Evolutionary conservation across 2,888 invertebrate species (phyloP), one percentile per base, ranked within the genome.

Genomic region (Stratiomys singularior): DNA sequence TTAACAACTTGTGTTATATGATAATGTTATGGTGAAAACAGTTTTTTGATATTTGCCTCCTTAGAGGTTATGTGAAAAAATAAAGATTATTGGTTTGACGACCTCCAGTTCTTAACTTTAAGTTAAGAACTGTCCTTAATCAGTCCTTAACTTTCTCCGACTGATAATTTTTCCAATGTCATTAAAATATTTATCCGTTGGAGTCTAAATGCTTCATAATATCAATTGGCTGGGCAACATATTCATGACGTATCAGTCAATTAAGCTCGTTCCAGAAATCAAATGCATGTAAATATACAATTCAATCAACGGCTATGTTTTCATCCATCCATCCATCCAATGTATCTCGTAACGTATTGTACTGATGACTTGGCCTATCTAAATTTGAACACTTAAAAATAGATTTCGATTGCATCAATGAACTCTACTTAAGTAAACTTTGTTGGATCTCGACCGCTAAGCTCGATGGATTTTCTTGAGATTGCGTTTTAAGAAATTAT

Each of bases 241-340:
- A 37, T 37, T 37, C 37, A 37, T 37, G 5, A 37, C 9, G 9
- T 37, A 37, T 37, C 37, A 37, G 37, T 60, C 58, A 60, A 25
- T 60, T 21, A 60, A 60, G 58, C 25, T 21, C 58, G 25, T 60
- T 60, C 25, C 25, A 60, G 18, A 9, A 9, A 52, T 52, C 25
- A 5, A 23, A 60, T 21, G 23, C 18, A 37, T 37, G 18, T 37
- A 37, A 66, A 66, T 66, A 63, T 28, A 37, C 27, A 27, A 66
- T 27, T 66, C 66, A 30, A 66, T 66, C 66, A 66, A 37, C 66
- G 66, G 37, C 66, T 66, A 27, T n/a, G 1, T 30, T 11, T 28
- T 18, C 66, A 66, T 66, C 28, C 18, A 66, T 66, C 11, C 66
- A 15, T 13, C 28, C 44, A 44, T n/a, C n/a, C n/a, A n/a, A n/a